phyloP scores from a whole-genome alignment of 2,113 vertebrate genomes.

The Apeltes quadracus region DNA sequence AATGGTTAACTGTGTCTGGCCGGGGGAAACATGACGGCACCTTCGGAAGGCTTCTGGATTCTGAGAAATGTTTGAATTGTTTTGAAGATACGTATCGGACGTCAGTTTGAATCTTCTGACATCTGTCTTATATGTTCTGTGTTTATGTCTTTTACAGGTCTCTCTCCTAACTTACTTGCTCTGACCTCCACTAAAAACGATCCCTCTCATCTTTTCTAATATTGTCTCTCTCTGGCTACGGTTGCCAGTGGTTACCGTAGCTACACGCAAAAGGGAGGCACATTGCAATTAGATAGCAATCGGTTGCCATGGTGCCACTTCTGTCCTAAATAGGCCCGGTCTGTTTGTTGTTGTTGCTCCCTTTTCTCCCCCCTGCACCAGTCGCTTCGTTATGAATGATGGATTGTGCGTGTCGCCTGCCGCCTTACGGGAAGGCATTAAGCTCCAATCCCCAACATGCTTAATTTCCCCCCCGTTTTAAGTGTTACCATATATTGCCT shows the following conservation, averaged over 20 bases:
- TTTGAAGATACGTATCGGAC: conserved; percentile 3
- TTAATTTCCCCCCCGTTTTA: conserved; percentile 58
- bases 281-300: conserved; percentile 83
- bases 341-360: conserved; percentile 79
- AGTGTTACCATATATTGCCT: conserved; percentile 61
- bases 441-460: conserved; percentile 58
- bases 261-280: conserved; percentile 71
- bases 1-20: conserved; percentile 44
- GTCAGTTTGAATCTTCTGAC: not conserved
- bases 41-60: conserved; percentile 10
- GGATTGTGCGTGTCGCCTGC: conserved; percentile 67
- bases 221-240: conserved; percentile 53
- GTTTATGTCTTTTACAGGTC: not conserved
- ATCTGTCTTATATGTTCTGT: not conserved
- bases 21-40: conserved; percentile 17
- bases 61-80: conserved; percentile 21
- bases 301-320: conserved; percentile 80
- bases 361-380: conserved; percentile 35
- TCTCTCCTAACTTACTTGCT: conserved; percentile 24
- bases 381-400: conserved; percentile 69
- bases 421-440: conserved; percentile 70
- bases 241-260: conserved; percentile 82
- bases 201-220: conserved; percentile 53
- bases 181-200: conserved; percentile 48
- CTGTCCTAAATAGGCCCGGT: conserved; percentile 75